phyloP scores from a whole-genome alignment of 2,888 invertebrate genomes.

The Pasiphila rectangulata region DNA sequence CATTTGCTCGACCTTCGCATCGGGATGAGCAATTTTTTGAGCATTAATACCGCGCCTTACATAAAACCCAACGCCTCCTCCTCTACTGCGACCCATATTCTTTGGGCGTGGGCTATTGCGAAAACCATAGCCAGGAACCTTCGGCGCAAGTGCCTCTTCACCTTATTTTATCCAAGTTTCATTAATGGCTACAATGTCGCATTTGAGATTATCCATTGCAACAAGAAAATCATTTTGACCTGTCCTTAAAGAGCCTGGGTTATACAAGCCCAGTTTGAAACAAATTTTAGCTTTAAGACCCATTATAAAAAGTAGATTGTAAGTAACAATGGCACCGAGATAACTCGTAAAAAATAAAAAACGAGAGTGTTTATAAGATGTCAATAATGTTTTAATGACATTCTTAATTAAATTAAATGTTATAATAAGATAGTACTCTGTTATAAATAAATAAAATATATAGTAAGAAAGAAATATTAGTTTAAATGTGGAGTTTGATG shows the following conservation, averaged over 20 bases:
- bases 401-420: too few relatives aligned
- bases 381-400: too few relatives aligned
- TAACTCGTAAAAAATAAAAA: too few relatives aligned
- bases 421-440: too few relatives aligned
- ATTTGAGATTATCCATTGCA: background rate
- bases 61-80: constrained; percentile 2
- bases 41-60: background rate
- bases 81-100: background rate
- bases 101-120: background rate
- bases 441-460: too few relatives aligned
- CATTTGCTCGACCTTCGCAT: background rate
- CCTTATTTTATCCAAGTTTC: background rate
- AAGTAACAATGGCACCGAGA: background rate
- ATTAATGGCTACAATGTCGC: constrained; percentile 1
- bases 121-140: background rate
- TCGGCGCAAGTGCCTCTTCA: background rate
- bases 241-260: background rate
- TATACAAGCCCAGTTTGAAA: constrained; percentile 2
- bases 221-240: background rate
- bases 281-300: background rate
- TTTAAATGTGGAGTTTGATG: too few relatives aligned
- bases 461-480: too few relatives aligned
- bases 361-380: too few relatives aligned
- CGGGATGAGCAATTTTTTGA: background rate
- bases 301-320: background rate